A percentile compares a stretch with the other conserved stretches of the same genome.
Conservation (phyloP, 2,888 invertebrate species). For the Mesochorus sp. region DNA sequence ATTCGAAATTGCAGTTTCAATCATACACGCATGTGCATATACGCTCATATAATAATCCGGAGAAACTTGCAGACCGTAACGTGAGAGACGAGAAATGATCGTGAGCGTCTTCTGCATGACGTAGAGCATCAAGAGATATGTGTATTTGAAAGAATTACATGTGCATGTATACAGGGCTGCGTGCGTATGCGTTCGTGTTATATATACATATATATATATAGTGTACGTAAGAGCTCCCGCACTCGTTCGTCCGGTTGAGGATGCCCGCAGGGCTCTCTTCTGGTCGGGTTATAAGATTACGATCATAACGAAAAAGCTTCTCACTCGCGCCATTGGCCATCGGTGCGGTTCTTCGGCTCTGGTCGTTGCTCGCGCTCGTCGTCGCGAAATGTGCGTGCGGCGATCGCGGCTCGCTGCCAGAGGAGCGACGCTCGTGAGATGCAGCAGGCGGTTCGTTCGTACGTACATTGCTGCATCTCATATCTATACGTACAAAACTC, state of each 20-base stretch:
- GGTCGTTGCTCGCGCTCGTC: background rate
- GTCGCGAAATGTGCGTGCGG: slow-evolving; percentile 7
- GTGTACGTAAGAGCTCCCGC: slow-evolving; percentile 61
- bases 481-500: too few species aligned
- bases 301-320: slow-evolving; percentile 78
- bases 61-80: background rate
- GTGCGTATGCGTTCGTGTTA: too few species aligned
- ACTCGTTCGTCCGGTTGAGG: slow-evolving; percentile 69
- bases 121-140: background rate
- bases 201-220: slow-evolving; percentile 29
- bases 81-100: slow-evolving; percentile 25
- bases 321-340: slow-evolving; percentile 72
- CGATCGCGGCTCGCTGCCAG: background rate
- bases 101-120: background rate
- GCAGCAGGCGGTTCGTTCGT: slow-evolving; percentile 63
- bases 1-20: background rate
- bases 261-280: slow-evolving; percentile 67
- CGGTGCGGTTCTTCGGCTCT: slow-evolving; percentile 56
- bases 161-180: too few species aligned
- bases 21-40: background rate
- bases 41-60: background rate
- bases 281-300: slow-evolving; percentile 77
- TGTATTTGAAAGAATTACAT: too few species aligned
- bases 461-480: slow-evolving; percentile 67
- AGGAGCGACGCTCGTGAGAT: slow-evolving; percentile 3